Percentiles rank a stretch among this genome's conserved stretches.
phyloP scores from a whole-genome alignment of 2,888 invertebrate genomes.

The Morpho deidamia region DNA sequence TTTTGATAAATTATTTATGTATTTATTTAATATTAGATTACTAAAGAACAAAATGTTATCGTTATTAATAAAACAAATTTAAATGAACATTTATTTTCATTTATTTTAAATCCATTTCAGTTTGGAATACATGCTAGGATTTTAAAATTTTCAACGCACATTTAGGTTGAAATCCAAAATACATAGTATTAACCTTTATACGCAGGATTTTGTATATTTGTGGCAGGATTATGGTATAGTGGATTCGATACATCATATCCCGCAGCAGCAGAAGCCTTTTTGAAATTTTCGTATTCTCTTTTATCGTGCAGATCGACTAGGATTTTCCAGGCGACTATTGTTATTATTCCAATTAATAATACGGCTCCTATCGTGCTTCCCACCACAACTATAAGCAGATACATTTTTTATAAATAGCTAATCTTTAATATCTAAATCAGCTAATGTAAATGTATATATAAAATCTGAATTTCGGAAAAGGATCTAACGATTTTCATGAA shows the following conservation, averaged over 20 bases:
- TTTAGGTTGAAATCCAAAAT: too few relatives aligned
- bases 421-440: too few relatives aligned
- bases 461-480: too few relatives aligned
- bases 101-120: neutral
- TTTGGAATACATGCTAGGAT: neutral
- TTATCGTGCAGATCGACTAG: slow-evolving; percentile 49
- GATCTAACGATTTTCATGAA: too few relatives aligned
- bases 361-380: slow-evolving; percentile 46
- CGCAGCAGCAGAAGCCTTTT: slow-evolving; percentile 34
- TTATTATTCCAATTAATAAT: slow-evolving; percentile 52
- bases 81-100: neutral
- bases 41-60: slow-evolving; percentile 2
- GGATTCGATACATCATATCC: slow-evolving; percentile 48
- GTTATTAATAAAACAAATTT: slow-evolving; percentile 1
- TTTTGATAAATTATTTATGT: slow-evolving; percentile 32
- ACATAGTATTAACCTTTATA: slow-evolving; percentile 21
- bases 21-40: slow-evolving; percentile 22
- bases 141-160: too few relatives aligned
- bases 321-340: slow-evolving; percentile 54
- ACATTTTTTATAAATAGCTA: too few relatives aligned
- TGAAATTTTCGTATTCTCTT: slow-evolving; percentile 51
- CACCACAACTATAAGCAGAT: slow-evolving; percentile 44
- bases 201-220: slow-evolving; percentile 43
- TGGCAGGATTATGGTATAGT: slow-evolving; percentile 39
- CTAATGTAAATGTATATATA: too few relatives aligned